A percentile compares a stretch with the other conserved stretches of the same genome.
Evolutionary conservation across 2,888 invertebrate genomes (phyloP).

Genomic region (Chydorus sphaericus): DNA sequence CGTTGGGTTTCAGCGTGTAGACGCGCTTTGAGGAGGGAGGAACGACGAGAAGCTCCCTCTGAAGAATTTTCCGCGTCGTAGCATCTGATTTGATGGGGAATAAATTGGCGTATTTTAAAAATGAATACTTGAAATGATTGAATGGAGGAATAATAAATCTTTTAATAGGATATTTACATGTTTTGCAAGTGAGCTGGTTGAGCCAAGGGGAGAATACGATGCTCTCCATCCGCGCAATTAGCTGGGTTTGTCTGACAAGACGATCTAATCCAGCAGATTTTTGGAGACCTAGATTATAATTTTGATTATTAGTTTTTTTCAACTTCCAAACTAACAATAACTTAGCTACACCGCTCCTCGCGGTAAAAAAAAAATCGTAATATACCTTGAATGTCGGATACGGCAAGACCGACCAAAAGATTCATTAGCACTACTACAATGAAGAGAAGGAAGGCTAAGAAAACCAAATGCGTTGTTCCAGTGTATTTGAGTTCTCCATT

Average conservation of each 20-base stretch:
- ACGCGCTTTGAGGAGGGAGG: conserved; percentile 56
- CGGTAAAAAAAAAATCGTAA: too few species aligned
- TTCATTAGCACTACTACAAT: conserved; percentile 71
- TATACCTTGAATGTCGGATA: conserved; percentile 69
- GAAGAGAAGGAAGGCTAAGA: conserved; percentile 57
- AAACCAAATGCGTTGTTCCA: conserved; percentile 57
- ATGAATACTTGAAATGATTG: too few species aligned
- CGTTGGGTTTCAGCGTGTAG: conserved; percentile 62
- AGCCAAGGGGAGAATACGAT: conserved; percentile 50
- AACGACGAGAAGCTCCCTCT: conserved; percentile 57
- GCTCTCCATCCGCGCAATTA: conserved; percentile 66
- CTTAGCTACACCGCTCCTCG: too few species aligned
- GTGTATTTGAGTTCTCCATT: conserved; percentile 40
- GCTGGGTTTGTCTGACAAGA: conserved; percentile 61
- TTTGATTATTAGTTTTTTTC: too few species aligned
- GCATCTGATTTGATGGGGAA: conserved; percentile 29
- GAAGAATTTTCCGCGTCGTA: conserved; percentile 43
- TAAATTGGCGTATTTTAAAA: too few species aligned
- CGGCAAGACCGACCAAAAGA: conserved; percentile 67
- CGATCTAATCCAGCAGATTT: conserved; percentile 53
- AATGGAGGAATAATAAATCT: too few species aligned
- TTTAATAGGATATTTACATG: conserved; percentile 37
- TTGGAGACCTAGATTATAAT: too few species aligned
- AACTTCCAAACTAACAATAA: too few species aligned
- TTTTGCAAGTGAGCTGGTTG: conserved; percentile 46